These are phyloP conservation scores for Cosmopolites sordidus DNA, from an alignment of 2,888 invertebrate genomes.

Conservation along the genomic window DNA sequence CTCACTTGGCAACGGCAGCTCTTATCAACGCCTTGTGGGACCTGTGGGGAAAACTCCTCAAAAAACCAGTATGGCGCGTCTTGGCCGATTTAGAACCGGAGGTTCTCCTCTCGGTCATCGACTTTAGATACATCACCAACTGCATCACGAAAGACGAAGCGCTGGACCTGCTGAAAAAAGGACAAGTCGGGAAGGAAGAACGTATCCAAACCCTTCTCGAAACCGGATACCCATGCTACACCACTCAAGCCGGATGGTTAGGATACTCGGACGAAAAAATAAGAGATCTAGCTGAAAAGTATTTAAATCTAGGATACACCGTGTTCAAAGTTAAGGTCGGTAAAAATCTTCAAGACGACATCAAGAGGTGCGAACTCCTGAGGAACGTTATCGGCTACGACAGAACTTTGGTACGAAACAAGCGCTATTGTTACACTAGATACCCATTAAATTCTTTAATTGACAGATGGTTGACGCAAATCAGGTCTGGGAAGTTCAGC, in stretches of 20 bases:
- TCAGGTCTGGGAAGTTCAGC: slow-evolving; percentile 81
- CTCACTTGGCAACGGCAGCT: slow-evolving; percentile 82
- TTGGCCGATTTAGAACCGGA: slow-evolving; percentile 80
- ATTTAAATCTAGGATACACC: slow-evolving; percentile 69
- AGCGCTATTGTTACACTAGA: not conserved
- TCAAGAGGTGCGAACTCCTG: slow-evolving; percentile 65
- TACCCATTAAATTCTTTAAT: not conserved
- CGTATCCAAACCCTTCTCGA: slow-evolving; percentile 60
- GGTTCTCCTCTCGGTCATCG: slow-evolving; percentile 77
- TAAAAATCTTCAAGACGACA: slow-evolving; percentile 69
- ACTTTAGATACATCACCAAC: slow-evolving; percentile 81
- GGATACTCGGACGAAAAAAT: slow-evolving; percentile 79
- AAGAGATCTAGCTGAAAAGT: slow-evolving; percentile 64
- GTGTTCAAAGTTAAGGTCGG: slow-evolving; percentile 93
- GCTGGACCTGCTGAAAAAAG: slow-evolving; percentile 60
- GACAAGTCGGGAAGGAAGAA: slow-evolving; percentile 55
- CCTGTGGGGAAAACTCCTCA: slow-evolving; percentile 78
- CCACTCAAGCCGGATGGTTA: slow-evolving; percentile 86
- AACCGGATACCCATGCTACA: slow-evolving; percentile 81
- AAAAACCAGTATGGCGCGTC: slow-evolving; percentile 84
- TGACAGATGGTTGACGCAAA: slow-evolving; percentile 81
- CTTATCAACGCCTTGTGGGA: slow-evolving; percentile 91
- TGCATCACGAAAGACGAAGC: slow-evolving; percentile 81
- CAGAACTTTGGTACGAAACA: slow-evolving; percentile 61
- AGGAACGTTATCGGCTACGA: slow-evolving; percentile 73